Conservation (phyloP, 2,113 vertebrate species). For the Himantopus leucocephalus region DNA sequence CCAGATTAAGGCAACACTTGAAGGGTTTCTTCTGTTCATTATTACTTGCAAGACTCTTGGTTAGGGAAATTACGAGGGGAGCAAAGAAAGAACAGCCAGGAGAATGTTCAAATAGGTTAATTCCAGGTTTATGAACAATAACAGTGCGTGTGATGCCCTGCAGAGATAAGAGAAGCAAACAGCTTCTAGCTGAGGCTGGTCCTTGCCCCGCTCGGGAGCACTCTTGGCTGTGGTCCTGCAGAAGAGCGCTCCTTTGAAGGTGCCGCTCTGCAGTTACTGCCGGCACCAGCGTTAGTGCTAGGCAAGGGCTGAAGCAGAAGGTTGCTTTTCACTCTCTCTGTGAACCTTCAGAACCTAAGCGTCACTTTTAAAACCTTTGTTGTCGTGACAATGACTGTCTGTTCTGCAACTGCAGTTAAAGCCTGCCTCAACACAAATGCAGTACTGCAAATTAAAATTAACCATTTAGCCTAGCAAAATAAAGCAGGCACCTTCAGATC, state of each 20-base stretch:
- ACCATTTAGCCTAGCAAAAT: not conserved
- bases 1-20: not conserved
- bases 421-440: not conserved
- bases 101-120: not conserved
- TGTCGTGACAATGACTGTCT: not conserved
- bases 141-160: not conserved
- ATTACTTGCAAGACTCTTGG: not conserved
- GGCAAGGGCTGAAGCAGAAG: not conserved
- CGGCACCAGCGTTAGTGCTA: too few relatives aligned
- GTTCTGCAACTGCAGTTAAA: not conserved
- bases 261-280: not conserved
- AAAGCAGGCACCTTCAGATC: not conserved
- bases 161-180: not conserved
- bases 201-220: rapidly evolving
- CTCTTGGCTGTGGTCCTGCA: not conserved
- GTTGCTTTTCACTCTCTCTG: not conserved
- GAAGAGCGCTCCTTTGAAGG: not conserved
- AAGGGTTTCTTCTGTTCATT: not conserved
- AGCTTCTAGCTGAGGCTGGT: not conserved
- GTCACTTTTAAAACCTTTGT: not conserved
- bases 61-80: not conserved
- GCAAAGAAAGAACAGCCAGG: not conserved
- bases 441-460: not conserved
- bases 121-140: not conserved
- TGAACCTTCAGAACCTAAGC: not conserved